Base-by-base conservation (phyloP, 2,888 invertebrate genomes). In the Drosophila planitibia region DNA sequence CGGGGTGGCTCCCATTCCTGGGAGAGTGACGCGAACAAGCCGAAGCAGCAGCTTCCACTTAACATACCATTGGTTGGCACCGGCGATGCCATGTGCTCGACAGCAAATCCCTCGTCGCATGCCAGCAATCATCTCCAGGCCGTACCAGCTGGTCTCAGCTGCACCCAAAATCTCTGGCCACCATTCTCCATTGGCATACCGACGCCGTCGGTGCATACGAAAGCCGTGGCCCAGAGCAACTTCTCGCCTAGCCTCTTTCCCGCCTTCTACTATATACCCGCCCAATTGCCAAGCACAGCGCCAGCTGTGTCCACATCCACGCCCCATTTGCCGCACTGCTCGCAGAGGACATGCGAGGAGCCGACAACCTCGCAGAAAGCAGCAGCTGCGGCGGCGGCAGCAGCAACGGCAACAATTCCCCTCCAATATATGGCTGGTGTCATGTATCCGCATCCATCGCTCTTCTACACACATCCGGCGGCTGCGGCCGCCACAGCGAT, bases 351-450 rank as follows among this genome's bases (percentile, higher is more conserved):
- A 59, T 28, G 81, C 22, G 89, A 91, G 4, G 78, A 85, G 63
- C 83, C 92, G 12, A 87, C 79, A 65, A 88, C 91, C 2, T 89
- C 92, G 0, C 91, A 89, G 49, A 80, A 90, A 2, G 74, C 80
- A 3, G 76, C 75, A 0, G 69, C 69, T 0, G 78, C 83, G 3
- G 66, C 79, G 14, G 70, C 82, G 0, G 66, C 76, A 12, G 64
- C 65, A 2, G 65, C 81, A 4, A 61, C 74, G 0, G 53, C 80
- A 0, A 61, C 91, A 0, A 67, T 92, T 84, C 83, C 94, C 94
- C 95, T 96, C 78, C 96, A 95, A 82, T 96, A 95, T 80, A 94
- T 96, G 93, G 94, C 95, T 6, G 94, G 95, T 4, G 93, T 96
- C 79, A 94, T 96, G 92, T 96, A 95, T 86, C 94, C 95, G 77